Evolutionary conservation across 1,140 invertebrate genomes (phyloP), one percentile per base, ranked within the genome.

Genomic region (Oryzaephilus surinamensis): DNA sequence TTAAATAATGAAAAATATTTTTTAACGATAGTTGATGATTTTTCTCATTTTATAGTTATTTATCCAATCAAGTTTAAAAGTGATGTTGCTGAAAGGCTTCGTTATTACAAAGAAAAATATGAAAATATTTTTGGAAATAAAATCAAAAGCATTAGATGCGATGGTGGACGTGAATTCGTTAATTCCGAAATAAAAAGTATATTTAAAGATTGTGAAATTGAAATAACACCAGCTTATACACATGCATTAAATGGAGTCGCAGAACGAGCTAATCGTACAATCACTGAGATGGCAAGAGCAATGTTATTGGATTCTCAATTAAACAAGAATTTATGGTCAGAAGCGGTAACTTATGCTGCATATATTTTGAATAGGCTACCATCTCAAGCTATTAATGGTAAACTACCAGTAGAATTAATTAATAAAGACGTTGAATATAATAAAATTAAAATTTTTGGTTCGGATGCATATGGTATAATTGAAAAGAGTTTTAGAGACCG

Each of bases 221-320:
- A 1, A 6, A n/a, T 29, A 29, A 1, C 5, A n/a, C 27, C 11
- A 29, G 5, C 6, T 6, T 29, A 6, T 6, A 58, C 57, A 41
- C n/a, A n/a, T n/a, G n/a, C n/a, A 43, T 60, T 36, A 43, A 19
- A 14, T 12, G n/a, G 27, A 6, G 6, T 29, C 5, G 14, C 27
- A 6, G 27, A 1, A n/a, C n/a, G 27, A 6, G 11, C 11, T 5
- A 21, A 29, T 6, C 5, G 27, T 6, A 12, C 14, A 11, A 12
- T 29, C 27, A 11, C 27, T 11, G 14, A 11, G 14, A 29, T 6
- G 11, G n/a, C 11, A 11, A 5, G 14, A 11, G 5, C 6, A 7
- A 29, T 14, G 27, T 29, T 14, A n/a, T 2, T 29, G 6, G 5
- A 5, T 21, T 21, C 19, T 21, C 4, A 8, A 8, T 4, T 20